Conservation (phyloP, 1,140 invertebrate species). For the Druon quercuslanigerum region DNA sequence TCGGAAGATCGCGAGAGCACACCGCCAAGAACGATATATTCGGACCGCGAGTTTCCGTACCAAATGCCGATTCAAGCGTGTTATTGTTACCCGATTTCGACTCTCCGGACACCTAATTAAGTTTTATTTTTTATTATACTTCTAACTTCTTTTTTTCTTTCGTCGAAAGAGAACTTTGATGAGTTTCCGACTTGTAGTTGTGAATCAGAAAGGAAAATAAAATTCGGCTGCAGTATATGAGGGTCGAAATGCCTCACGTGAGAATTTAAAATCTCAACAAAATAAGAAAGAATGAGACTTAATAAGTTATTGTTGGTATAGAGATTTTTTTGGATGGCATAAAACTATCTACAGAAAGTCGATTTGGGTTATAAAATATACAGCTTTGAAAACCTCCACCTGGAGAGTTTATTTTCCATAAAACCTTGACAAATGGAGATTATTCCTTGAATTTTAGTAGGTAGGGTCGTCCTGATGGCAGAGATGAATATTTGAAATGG, state of each 20-base stretch:
- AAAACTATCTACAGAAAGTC: background rate
- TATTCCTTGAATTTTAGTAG: background rate
- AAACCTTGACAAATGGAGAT: background rate
- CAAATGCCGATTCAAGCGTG: conserved; percentile 25
- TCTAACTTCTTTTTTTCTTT: background rate
- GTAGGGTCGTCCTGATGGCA: background rate
- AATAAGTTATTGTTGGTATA: background rate
- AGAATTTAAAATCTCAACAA: background rate
- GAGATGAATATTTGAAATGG: background rate
- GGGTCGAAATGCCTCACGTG: background rate
- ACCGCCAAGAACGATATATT: conserved; percentile 6
- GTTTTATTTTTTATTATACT: background rate
- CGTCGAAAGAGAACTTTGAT: background rate
- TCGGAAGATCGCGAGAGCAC: conserved; percentile 28
- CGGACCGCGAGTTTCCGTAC: conserved; percentile 16
- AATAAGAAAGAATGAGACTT: background rate
- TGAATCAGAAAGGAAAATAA: too few species aligned
- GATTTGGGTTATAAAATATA: background rate
- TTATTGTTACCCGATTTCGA: conserved; percentile 3
- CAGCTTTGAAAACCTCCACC: background rate
- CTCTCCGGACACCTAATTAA: background rate
- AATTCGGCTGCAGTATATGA: background rate
- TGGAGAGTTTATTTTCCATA: background rate
- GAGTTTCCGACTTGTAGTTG: background rate
- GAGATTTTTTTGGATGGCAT: background rate